A percentile compares a stretch with the other conserved stretches of the same genome.
Conservation (phyloP, 2,888 invertebrate genomes). For the Rhagophthalmus giganteus region DNA sequence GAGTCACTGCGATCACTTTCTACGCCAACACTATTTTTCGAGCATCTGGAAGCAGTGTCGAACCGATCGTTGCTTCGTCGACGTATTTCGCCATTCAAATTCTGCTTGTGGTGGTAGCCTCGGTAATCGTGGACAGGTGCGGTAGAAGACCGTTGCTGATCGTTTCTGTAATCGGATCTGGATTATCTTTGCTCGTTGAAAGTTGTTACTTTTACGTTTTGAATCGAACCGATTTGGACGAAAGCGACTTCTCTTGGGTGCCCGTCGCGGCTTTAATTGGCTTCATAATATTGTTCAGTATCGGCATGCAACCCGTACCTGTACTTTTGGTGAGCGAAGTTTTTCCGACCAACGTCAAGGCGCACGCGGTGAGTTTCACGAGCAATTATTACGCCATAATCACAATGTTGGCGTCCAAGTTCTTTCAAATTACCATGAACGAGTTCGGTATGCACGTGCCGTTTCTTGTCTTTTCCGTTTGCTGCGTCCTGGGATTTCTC, state of each 20-base stretch:
- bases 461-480: no score
- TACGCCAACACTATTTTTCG: slow-evolving; percentile 65
- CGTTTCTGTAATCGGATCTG: slow-evolving; percentile 54
- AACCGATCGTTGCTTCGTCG: slow-evolving; percentile 59
- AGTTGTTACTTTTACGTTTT: slow-evolving; percentile 53
- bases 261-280: slow-evolving; percentile 53
- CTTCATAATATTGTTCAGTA: slow-evolving; percentile 54
- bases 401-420: background rate
- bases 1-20: slow-evolving; percentile 63
- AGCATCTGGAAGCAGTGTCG: slow-evolving; percentile 45
- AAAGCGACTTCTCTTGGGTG: slow-evolving; percentile 46
- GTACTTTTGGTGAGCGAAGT: slow-evolving; percentile 57
- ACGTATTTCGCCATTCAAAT: slow-evolving; percentile 61
- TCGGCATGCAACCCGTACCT: slow-evolving; percentile 57
- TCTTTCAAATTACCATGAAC: background rate
- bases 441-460: no score
- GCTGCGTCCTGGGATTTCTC: no score
- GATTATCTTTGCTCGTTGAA: slow-evolving; percentile 47
- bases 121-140: slow-evolving; percentile 62
- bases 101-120: slow-evolving; percentile 59
- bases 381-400: slow-evolving; percentile 52
- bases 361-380: slow-evolving; percentile 58
- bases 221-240: slow-evolving; percentile 42
- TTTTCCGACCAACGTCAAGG: slow-evolving; percentile 59
- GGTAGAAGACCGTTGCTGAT: slow-evolving; percentile 66